These are phyloP conservation scores for Halisarca cf. caerulea DNA, from an alignment of 37 sponge, comb jelly and placozoan genomes.

Conservation along the genomic window DNA sequence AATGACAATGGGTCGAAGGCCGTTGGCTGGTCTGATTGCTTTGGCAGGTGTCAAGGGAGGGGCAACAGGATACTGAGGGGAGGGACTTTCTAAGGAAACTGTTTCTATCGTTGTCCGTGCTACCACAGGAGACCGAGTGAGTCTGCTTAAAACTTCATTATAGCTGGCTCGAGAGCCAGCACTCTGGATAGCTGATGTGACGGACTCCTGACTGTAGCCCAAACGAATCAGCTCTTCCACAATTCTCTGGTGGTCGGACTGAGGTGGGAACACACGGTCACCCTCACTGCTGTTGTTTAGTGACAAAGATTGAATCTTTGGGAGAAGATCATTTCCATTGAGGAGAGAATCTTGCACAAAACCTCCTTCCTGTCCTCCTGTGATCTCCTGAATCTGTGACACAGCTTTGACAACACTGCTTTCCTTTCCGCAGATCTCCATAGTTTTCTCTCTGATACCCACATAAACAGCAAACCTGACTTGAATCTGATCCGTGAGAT, in stretches of 20 bases:
- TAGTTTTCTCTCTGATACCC: not conserved
- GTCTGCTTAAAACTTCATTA: not conserved
- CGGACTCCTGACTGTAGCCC: not conserved
- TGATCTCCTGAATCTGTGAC: slow-evolving; percentile 23
- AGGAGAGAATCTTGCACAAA: not conserved
- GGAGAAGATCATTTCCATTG: too few species aligned
- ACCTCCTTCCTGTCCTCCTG: not conserved
- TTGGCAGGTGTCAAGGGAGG: not conserved
- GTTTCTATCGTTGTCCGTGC: not conserved
- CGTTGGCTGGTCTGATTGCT: not conserved
- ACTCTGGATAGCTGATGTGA: not conserved
- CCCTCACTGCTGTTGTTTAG: not conserved
- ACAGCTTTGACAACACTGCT: not conserved
- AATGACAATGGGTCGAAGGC: slow-evolving; percentile 76
- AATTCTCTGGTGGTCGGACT: not conserved
- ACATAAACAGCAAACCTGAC: not conserved
- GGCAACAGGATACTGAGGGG: not conserved
- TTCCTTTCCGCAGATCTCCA: slow-evolving; percentile 24
- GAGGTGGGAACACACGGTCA: not conserved
- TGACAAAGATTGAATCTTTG: too few species aligned
- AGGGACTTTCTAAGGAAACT: not conserved
- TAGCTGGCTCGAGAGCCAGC: not conserved
- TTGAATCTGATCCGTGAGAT: not conserved
- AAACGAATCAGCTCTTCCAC: not conserved
- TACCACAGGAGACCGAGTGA: not conserved